A percentile compares a stretch with the other conserved stretches of the same genome.
Conservation (phyloP, 2,797 vertebrate species). For the Myoxocephalus aenaeus region DNA sequence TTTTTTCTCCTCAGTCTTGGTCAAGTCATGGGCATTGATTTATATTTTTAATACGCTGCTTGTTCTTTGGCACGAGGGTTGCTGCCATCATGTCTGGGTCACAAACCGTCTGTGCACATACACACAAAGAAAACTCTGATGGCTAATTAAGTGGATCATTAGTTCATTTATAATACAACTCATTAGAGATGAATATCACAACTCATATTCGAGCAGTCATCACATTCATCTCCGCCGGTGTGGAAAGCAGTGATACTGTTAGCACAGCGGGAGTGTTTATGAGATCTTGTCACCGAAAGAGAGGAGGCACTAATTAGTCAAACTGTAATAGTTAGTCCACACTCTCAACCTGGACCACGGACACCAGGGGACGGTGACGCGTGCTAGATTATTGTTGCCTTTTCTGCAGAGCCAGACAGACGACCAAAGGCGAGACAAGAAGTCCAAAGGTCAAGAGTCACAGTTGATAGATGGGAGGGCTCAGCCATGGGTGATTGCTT, state of each 20-base stretch:
- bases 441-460: conserved; percentile 52
- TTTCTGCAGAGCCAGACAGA: conserved; percentile 15
- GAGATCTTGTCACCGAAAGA: conserved; percentile 8
- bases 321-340: conserved; percentile 12
- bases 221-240: conserved; percentile 24
- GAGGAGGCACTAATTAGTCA: conserved; percentile 21
- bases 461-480: conserved; percentile 41
- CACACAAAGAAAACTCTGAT: conserved; percentile 22
- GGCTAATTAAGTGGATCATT: conserved; percentile 67
- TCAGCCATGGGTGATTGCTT: conserved; percentile 44
- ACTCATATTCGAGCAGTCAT: conserved; percentile 1
- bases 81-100: conserved; percentile 47
- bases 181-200: conserved; percentile 1
- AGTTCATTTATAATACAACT: conserved; percentile 49
- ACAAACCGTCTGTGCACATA: conserved; percentile 39
- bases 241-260: conserved; percentile 31
- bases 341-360: conserved; percentile 4
- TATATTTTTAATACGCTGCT: conserved; percentile 26
- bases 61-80: conserved; percentile 22
- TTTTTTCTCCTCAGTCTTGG: not conserved
- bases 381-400: conserved; percentile 4
- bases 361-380: conserved; percentile 27
- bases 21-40: conserved; percentile 16
- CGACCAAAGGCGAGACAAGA: conserved; percentile 31
- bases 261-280: conserved; percentile 19